Evolutionary conservation across 2,888 invertebrate genomes (phyloP).

Genomic region (Dynastes hyllus): DNA sequence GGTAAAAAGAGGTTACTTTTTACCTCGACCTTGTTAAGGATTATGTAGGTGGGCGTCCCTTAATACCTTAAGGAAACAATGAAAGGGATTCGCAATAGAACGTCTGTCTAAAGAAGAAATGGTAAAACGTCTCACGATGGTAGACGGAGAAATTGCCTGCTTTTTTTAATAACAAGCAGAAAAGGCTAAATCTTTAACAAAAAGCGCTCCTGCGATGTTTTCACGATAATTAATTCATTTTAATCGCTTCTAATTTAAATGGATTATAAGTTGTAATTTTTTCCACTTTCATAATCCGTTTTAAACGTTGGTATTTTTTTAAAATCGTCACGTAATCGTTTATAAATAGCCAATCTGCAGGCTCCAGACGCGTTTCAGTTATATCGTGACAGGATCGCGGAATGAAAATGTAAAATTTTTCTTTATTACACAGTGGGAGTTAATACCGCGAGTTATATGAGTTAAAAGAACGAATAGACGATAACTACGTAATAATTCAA

Average conservation of each 20-base stretch:
- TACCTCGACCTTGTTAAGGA: too few relatives aligned
- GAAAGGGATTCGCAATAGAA: too few relatives aligned
- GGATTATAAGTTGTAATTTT: background rate
- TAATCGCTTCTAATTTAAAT: constrained; percentile 2
- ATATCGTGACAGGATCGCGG: background rate
- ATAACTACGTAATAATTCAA: background rate
- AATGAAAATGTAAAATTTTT: constrained; percentile 1
- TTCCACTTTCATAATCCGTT: background rate
- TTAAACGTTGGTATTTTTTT: background rate
- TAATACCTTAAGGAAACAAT: too few relatives aligned
- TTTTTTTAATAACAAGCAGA: background rate
- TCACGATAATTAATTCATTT: background rate
- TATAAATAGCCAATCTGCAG: background rate
- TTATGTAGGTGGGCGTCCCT: too few relatives aligned
- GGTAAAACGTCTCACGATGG: too few relatives aligned
- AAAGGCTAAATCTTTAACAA: too few relatives aligned
- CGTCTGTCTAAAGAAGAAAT: too few relatives aligned
- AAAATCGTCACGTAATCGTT: constrained; percentile 10
- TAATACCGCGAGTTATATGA: background rate
- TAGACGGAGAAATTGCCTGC: background rate
- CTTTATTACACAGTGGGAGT: background rate
- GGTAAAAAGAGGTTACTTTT: too few relatives aligned
- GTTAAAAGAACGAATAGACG: background rate
- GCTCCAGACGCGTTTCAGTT: background rate
- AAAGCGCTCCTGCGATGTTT: background rate